Conservation (phyloP, 2,797 vertebrate species). For the Trachurus trachurus region DNA sequence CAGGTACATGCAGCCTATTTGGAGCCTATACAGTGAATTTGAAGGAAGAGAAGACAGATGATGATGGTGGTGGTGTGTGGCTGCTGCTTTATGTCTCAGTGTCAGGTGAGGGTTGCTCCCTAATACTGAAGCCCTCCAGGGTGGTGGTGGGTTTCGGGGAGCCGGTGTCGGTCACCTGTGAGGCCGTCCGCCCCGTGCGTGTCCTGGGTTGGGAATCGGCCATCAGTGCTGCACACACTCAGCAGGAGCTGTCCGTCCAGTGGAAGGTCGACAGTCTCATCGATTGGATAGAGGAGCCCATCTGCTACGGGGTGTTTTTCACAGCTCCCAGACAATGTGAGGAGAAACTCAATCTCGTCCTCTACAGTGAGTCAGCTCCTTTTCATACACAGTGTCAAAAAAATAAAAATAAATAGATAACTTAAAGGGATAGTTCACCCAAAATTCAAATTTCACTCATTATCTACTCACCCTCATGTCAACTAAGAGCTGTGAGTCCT, state of each 20-base stretch:
- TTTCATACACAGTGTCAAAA: conserved; percentile 9
- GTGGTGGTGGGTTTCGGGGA: conserved; percentile 87
- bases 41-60: background rate
- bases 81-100: conserved; percentile 67
- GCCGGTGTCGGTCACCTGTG: conserved; percentile 84
- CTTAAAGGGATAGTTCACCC: no score
- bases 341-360: conserved; percentile 88
- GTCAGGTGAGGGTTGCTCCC: conserved; percentile 85
- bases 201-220: conserved; percentile 88
- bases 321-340: conserved; percentile 88
- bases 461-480: no score
- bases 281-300: conserved; percentile 89
- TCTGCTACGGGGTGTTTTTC: conserved; percentile 89
- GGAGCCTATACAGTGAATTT: background rate
- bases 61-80: conserved; percentile 2
- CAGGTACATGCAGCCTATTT: background rate
- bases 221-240: conserved; percentile 83
- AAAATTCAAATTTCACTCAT: no score
- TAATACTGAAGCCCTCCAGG: conserved; percentile 85
- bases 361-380: conserved; percentile 85
- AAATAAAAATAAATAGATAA: no score
- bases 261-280: conserved; percentile 88
- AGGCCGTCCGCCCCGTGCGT: conserved; percentile 83
- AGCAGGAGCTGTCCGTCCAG: conserved; percentile 81
- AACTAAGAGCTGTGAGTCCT: no score